Percentiles rank a stretch among this genome's conserved stretches.
These are phyloP conservation scores for Drosophila trapezifrons DNA, from an alignment of 1,140 invertebrate genomes.

Conservation along the genomic window DNA sequence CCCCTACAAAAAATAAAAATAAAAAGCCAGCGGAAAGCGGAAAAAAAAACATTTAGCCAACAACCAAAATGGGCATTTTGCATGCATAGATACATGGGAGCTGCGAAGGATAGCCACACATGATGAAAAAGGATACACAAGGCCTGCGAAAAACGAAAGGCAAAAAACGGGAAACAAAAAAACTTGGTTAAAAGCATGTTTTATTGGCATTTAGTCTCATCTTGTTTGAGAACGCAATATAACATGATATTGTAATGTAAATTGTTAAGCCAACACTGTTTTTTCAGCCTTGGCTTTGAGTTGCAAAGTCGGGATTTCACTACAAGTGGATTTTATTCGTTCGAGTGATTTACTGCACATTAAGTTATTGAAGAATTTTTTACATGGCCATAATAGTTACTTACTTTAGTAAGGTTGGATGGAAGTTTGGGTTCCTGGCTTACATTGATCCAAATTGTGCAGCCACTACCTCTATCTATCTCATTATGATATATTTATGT, in stretches of 20 bases:
- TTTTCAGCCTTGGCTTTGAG: constrained; percentile 32
- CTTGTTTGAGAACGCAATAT: constrained; percentile 51
- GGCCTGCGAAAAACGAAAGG: constrained; percentile 14
- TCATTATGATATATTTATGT: not conserved
- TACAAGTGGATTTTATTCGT: constrained; percentile 6
- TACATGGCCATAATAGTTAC: not conserved
- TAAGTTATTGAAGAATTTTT: not conserved
- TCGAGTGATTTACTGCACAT: not conserved
- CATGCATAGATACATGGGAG: constrained; percentile 47
- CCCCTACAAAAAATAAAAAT: constrained; percentile 25
- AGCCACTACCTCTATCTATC: too few species aligned
- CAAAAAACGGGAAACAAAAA: constrained; percentile 12
- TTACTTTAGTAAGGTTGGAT: too few species aligned
- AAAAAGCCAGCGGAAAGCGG: constrained; percentile 7
- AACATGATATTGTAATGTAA: constrained; percentile 70
- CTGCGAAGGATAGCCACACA: constrained; percentile 33
- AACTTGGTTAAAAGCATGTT: constrained; percentile 46
- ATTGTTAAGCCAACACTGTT: constrained; percentile 58
- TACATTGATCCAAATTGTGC: not conserved
- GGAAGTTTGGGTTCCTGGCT: too few species aligned
- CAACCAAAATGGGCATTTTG: constrained; percentile 53
- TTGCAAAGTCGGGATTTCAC: constrained; percentile 29
- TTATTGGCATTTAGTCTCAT: constrained; percentile 70
- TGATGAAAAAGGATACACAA: constrained; percentile 44
- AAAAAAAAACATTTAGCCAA: constrained; percentile 42